Evolutionary conservation across 2,888 invertebrate genomes (phyloP).

Genomic region (Ichneumoninae sp.): DNA sequence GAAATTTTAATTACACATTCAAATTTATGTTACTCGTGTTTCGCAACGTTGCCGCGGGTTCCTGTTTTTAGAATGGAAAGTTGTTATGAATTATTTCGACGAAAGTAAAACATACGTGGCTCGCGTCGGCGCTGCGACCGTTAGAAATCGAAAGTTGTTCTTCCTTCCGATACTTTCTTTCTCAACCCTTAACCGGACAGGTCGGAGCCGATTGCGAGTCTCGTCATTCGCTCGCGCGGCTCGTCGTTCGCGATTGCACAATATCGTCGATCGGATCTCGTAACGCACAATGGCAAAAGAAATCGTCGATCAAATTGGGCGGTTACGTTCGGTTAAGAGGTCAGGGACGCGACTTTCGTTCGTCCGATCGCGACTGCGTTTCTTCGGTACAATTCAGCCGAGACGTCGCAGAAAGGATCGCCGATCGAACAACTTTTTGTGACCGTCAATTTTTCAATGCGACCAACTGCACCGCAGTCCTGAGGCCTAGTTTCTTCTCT

Average conservation of each 20-base stretch:
- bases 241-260: slow-evolving; percentile 25
- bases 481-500: slow-evolving; percentile 67
- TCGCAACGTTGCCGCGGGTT: slow-evolving; percentile 43
- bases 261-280: slow-evolving; percentile 33
- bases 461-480: slow-evolving; percentile 21
- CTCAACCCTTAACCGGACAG: slow-evolving; percentile 55
- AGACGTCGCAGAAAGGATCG: slow-evolving; percentile 36
- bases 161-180: slow-evolving; percentile 56
- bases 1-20: slow-evolving; percentile 51
- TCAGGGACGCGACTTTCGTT: slow-evolving; percentile 65
- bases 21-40: slow-evolving; percentile 54
- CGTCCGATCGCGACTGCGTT: slow-evolving; percentile 24
- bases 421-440: neutral
- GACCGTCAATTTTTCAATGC: slow-evolving; percentile 68
- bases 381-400: slow-evolving; percentile 36
- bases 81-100: slow-evolving; percentile 66
- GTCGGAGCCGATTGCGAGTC: neutral
- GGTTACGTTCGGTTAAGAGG: slow-evolving; percentile 43
- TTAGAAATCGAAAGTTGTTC: slow-evolving; percentile 63
- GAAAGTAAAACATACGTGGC: slow-evolving; percentile 38
- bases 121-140: slow-evolving; percentile 34
- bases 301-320: slow-evolving; percentile 53
- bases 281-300: slow-evolving; percentile 26
- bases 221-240: neutral
- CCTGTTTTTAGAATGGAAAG: slow-evolving; percentile 61